Base-by-base conservation (phyloP, 2,113 vertebrate genomes). In the Emydura subglobosa region DNA sequence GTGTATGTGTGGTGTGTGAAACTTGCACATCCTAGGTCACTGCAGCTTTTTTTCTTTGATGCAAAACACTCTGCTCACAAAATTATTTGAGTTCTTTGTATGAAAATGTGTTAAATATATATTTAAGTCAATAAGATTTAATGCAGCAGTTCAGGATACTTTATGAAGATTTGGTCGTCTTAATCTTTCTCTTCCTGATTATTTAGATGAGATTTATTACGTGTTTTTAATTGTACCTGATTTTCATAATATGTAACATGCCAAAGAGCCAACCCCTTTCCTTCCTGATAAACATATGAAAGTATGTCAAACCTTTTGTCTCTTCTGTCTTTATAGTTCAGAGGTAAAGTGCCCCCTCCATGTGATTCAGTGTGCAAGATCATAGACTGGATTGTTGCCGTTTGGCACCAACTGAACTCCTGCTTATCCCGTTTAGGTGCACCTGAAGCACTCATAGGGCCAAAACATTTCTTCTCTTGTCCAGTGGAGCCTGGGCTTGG, bases 351-450 rank as follows among this genome's bases (percentile, higher is more conserved):
- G 5, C 99, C 99, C 93, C 96, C 98, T 21, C 96, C 98, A 1
- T 98, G 98, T 5, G 99, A 99, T 72, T 96, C 98, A 0, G 94
- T 99, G 79, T 98, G 98, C 97, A 98, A 98, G 92, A 96, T 96
- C 0, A 97, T 99, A 72, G 94, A 98, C 96, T 99, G 99, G 99
- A 98, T 99, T 82, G 98, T 98, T 79, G 98, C 98, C 1, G 99
- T 99, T 22, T 99, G 99, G 99, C 98, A 98, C 86, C 99, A 99
- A 97, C 99, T 99, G 89, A 99, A 99, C 90, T 99, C 99, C 79
- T 99, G 99, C 91, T 98, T 99, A 86, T 98, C 99, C 34, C 99
- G 98, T 25, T 97, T 99, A 51, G 99, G 99, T 49, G 99, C 99
- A 10, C 98, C 99, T 1, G 99, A 99, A 97, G 99, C 99, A 59